Evolutionary conservation across 2,797 vertebrate genomes (phyloP).

Genomic region (Prionace glauca): DNA sequence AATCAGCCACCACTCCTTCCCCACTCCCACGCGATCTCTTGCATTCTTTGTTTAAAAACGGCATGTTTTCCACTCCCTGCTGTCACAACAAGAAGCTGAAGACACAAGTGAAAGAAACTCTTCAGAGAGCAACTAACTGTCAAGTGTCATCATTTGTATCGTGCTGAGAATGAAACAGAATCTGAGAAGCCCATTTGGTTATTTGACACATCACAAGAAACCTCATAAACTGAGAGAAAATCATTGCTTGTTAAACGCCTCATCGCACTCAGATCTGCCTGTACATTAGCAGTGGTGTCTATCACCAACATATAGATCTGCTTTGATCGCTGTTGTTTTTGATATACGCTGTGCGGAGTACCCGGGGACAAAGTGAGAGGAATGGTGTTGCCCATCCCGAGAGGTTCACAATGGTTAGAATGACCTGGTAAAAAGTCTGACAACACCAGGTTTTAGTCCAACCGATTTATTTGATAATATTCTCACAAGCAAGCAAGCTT

Average conservation of each 20-base stretch:
- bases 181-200: neutral
- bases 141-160: neutral
- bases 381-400: neutral
- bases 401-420: neutral
- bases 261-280: neutral
- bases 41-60: neutral
- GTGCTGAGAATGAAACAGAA: neutral
- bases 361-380: neutral
- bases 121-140: neutral
- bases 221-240: neutral
- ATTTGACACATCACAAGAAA: neutral
- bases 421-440: too few species aligned
- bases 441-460: too few species aligned
- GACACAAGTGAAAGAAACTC: too few species aligned
- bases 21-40: too few species aligned
- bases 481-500: too few species aligned
- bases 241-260: neutral
- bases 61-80: neutral
- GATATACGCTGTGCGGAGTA: neutral
- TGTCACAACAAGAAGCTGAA: neutral
- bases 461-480: too few species aligned
- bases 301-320: neutral
- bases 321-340: neutral
- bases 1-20: too few species aligned
- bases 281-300: neutral